These are phyloP conservation scores for Phacellophora camtschatica DNA, from an alignment of 30 jellyfish, hydroid and myxozoan species.

Conservation along the genomic window DNA sequence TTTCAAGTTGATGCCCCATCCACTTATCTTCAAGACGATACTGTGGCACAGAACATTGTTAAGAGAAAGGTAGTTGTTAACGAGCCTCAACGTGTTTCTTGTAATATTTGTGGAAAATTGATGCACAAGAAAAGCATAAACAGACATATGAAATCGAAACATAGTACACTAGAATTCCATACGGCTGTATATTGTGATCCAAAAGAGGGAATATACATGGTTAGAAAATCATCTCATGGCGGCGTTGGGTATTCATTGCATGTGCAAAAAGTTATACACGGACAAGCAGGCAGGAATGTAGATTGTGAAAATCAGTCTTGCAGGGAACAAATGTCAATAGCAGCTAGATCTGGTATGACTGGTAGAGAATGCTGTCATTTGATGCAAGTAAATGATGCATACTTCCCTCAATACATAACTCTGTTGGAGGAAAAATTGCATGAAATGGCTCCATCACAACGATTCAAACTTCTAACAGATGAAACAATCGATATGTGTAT, in stretches of 20 bases:
- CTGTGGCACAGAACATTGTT: neutral
- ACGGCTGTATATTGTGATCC: slow-evolving; percentile 45
- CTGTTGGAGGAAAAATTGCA: neutral
- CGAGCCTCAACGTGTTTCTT: neutral
- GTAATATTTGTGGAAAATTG: slow-evolving; percentile 8
- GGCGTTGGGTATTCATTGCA: slow-evolving; percentile 46
- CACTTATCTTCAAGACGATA: neutral
- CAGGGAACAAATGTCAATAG: neutral
- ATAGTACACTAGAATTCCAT: neutral
- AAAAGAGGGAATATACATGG: slow-evolving; percentile 9
- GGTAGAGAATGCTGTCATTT: slow-evolving; percentile 34
- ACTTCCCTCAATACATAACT: neutral
- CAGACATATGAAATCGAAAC: neutral
- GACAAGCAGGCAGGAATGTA: neutral
- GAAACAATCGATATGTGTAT: too few species aligned
- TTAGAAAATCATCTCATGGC: slow-evolving; percentile 1
- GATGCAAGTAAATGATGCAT: slow-evolving; percentile 21
- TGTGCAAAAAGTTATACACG: slow-evolving; percentile 43
- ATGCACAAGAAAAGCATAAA: neutral
- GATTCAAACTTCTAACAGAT: too few species aligned
- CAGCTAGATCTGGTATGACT: slow-evolving; percentile 13
- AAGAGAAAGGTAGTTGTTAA: neutral
- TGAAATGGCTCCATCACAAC: neutral
- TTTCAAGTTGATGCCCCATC: too few species aligned
- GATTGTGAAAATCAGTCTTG: slow-evolving; percentile 39